phyloP scores from a whole-genome alignment of 2,113 vertebrate genomes.

The Coptodon bakossiorum region DNA sequence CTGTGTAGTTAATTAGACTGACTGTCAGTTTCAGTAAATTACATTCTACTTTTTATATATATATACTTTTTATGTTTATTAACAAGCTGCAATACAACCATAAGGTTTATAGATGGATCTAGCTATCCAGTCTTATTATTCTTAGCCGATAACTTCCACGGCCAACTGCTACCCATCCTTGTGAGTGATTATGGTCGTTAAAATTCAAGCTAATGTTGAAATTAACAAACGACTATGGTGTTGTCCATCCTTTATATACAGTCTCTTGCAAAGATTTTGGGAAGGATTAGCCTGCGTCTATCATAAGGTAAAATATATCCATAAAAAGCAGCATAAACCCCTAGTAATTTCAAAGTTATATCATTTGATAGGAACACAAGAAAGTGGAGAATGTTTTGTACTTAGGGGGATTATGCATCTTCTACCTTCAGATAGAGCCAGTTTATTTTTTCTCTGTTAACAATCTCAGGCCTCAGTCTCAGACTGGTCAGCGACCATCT shows the following conservation, averaged over 20 bases:
- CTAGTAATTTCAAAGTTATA: background rate
- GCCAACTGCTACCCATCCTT: background rate
- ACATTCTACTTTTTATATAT: background rate
- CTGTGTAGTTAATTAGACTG: background rate
- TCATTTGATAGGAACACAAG: background rate
- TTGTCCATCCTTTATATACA: background rate
- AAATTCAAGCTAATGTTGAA: background rate
- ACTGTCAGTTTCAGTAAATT: background rate
- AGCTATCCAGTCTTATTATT: background rate
- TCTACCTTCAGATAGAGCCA: background rate
- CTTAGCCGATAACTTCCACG: background rate
- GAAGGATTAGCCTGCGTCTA: background rate
- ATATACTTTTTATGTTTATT: background rate
- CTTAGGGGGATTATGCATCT: background rate
- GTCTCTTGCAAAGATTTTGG: background rate
- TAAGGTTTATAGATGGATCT: background rate
- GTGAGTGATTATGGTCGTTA: background rate
- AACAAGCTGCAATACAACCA: background rate
- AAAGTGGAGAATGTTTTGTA: background rate
- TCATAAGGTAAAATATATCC: background rate
- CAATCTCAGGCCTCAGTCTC: background rate
- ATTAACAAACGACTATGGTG: fast-evolving
- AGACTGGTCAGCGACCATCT: background rate
- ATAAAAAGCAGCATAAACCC: background rate
- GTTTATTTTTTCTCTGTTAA: background rate